Conservation (phyloP, 2,797 vertebrate genomes). For the Antennarius maculatus region DNA sequence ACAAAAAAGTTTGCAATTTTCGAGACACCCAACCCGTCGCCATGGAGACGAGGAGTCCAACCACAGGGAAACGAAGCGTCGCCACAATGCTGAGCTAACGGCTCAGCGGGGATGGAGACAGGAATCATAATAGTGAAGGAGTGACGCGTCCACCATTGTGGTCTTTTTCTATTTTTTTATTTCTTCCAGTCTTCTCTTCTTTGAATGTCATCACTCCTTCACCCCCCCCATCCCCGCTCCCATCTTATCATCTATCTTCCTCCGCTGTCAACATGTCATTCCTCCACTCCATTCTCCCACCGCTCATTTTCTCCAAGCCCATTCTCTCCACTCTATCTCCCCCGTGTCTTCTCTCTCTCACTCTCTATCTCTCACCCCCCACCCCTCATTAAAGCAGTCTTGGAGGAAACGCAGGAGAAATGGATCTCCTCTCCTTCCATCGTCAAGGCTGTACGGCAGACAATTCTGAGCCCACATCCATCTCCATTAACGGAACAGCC, state of each 20-base stretch:
- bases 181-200: slow-evolving; percentile 52
- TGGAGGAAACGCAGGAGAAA: slow-evolving; percentile 64
- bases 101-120: slow-evolving; percentile 1
- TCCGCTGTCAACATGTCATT: slow-evolving; percentile 58
- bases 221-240: slow-evolving; percentile 22
- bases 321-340: slow-evolving; percentile 27
- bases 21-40: no score
- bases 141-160: slow-evolving; percentile 56
- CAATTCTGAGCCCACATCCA: slow-evolving; percentile 77
- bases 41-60: no score
- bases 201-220: slow-evolving; percentile 46
- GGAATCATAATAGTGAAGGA: slow-evolving; percentile 31
- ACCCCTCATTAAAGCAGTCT: slow-evolving; percentile 55
- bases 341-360: slow-evolving; percentile 6
- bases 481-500: slow-evolving; percentile 82
- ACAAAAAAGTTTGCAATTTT: no score
- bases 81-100: slow-evolving; percentile 5
- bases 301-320: slow-evolving; percentile 35
- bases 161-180: slow-evolving; percentile 30
- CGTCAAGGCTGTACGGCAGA: slow-evolving; percentile 66
- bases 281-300: slow-evolving; percentile 43
- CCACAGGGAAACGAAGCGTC: no score
- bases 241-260: slow-evolving; percentile 59
- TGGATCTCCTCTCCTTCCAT: slow-evolving; percentile 50
- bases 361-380: slow-evolving; percentile 23